phyloP scores from a whole-genome alignment of 2,888 invertebrate genomes.

The Ophion obscuratus region DNA sequence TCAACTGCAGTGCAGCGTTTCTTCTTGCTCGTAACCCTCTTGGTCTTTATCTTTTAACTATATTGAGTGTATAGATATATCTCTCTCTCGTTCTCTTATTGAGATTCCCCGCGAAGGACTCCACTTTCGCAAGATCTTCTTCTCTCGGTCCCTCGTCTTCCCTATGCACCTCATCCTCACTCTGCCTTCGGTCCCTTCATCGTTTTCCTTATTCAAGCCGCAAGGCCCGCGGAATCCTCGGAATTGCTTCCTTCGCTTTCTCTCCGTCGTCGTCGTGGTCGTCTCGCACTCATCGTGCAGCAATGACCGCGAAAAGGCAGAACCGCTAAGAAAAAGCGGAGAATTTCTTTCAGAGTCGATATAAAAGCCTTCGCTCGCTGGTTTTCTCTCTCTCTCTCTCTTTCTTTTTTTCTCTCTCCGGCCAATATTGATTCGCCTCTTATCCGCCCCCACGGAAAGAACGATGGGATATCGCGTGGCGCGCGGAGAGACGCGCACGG shows the following conservation, averaged over 20 bases:
- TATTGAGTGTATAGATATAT: not conserved
- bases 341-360: constrained; percentile 82
- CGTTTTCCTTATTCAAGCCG: constrained; percentile 4
- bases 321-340: constrained; percentile 65
- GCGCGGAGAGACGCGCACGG: not conserved
- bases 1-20: too few species aligned
- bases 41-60: too few species aligned
- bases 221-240: constrained; percentile 9
- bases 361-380: constrained; percentile 78
- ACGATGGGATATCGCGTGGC: constrained; percentile 63
- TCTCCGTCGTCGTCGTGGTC: constrained; percentile 22
- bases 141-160: constrained; percentile 52
- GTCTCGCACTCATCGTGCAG: constrained; percentile 2
- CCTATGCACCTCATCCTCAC: not conserved
- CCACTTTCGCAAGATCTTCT: constrained; percentile 48
- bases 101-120: constrained; percentile 28
- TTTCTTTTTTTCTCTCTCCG: too few species aligned
- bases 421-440: constrained; percentile 84
- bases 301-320: constrained; percentile 55
- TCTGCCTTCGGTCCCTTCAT: not conserved
- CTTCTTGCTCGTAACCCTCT: too few species aligned
- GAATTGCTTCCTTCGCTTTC: constrained; percentile 30
- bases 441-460: constrained; percentile 79
- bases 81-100: constrained; percentile 49
- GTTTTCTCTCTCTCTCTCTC: constrained; percentile 70